These are phyloP conservation scores for Conus canariensis DNA, from an alignment of 2,888 invertebrate genomes.

Conservation along the genomic window DNA sequence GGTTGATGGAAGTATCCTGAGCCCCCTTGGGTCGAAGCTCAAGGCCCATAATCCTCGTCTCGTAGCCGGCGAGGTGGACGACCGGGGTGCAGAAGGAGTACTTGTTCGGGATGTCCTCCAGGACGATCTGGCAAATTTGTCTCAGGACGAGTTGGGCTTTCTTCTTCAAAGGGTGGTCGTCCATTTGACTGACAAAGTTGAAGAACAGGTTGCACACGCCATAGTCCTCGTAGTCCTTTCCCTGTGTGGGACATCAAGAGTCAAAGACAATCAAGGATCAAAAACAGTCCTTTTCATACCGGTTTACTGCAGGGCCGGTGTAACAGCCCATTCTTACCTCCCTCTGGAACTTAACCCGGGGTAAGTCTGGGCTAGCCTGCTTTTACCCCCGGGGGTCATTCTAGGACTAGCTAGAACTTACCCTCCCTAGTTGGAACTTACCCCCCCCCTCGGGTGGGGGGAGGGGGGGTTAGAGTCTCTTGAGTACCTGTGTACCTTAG, in stretches of 20 bases:
- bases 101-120: not conserved
- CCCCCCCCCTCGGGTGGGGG: too few relatives aligned
- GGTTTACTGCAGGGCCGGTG: too few relatives aligned
- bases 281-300: too few relatives aligned
- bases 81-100: not conserved
- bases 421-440: too few relatives aligned
- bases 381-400: too few relatives aligned
- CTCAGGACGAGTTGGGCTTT: not conserved
- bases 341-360: too few relatives aligned
- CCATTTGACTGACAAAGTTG: not conserved
- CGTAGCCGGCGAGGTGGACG: not conserved
- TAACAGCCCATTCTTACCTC: too few relatives aligned
- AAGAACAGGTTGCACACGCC: not conserved
- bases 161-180: not conserved
- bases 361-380: too few relatives aligned
- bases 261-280: too few relatives aligned
- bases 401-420: too few relatives aligned
- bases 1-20: not conserved
- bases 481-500: too few relatives aligned
- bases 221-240: not conserved
- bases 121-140: not conserved
- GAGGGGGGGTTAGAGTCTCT: too few relatives aligned
- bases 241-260: not conserved
- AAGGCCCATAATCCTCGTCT: not conserved
- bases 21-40: not conserved